Conservation (phyloP, 2,113 vertebrate genomes). For the Sphyrna mokarran region DNA sequence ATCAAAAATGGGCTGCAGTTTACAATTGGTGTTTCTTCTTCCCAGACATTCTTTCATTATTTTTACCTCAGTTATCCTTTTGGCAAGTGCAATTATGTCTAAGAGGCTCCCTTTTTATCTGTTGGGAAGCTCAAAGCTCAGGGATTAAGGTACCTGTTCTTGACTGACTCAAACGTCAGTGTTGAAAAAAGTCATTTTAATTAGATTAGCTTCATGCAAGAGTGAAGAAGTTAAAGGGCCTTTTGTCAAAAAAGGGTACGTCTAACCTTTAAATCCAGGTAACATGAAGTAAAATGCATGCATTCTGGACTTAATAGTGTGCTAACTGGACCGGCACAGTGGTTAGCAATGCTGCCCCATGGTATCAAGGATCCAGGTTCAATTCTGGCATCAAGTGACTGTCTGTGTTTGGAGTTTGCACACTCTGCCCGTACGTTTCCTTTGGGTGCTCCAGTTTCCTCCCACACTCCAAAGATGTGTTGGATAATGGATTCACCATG, state of each 20-base stretch:
- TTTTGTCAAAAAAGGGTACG: background rate
- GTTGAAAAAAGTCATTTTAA: background rate
- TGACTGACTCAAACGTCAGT: conserved; percentile 22
- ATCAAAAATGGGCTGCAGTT: background rate
- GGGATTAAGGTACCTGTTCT: conserved; percentile 1
- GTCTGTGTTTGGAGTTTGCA: too few relatives aligned
- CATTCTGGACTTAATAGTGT: background rate
- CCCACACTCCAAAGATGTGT: too few relatives aligned
- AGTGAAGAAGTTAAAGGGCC: conserved; percentile 4
- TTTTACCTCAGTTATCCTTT: conserved; percentile 20
- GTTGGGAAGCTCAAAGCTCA: background rate
- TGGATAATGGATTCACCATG: too few relatives aligned
- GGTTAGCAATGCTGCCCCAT: too few relatives aligned
- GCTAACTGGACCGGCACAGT: background rate
- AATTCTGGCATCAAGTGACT: background rate
- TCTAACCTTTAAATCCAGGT: background rate
- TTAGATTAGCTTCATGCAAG: conserved; percentile 14
- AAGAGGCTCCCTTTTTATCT: conserved; percentile 13
- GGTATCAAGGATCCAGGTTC: background rate
- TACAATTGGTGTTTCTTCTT: background rate
- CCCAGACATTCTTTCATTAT: background rate
- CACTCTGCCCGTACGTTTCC: too few relatives aligned
- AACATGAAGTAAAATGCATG: background rate
- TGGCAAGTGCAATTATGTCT: background rate
- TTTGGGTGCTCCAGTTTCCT: too few relatives aligned